Evolutionary conservation across 2,113 vertebrate species (phyloP).

Genomic region (Sitta europaea): DNA sequence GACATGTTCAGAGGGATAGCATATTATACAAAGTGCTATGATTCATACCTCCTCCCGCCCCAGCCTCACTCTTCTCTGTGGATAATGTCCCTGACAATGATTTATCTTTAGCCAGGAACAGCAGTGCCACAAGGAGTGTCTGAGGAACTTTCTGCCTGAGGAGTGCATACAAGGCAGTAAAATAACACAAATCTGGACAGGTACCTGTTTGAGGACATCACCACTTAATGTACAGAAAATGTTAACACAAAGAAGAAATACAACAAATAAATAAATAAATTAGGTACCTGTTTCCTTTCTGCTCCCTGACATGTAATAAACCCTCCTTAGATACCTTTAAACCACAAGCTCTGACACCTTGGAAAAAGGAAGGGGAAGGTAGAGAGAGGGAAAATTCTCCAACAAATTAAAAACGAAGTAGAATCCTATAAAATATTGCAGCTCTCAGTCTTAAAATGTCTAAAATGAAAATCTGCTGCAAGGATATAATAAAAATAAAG

Average conservation of each 20-base stretch:
- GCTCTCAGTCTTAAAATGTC: not conserved
- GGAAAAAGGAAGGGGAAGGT: not conserved
- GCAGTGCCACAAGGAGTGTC: not conserved
- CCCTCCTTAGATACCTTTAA: not conserved
- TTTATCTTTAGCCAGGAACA: not conserved
- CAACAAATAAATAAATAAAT: not conserved
- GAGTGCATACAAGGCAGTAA: not conserved
- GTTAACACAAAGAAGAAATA: not conserved
- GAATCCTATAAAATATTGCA: not conserved
- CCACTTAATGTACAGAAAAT: not conserved
- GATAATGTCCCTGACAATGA: not conserved
- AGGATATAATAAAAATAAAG: constrained; percentile 6
- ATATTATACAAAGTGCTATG: not conserved
- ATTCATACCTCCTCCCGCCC: not conserved
- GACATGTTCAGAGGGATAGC: not conserved
- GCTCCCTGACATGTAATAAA: not conserved
- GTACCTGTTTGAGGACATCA: not conserved
- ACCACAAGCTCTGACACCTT: not conserved
- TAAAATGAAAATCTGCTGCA: constrained; percentile 19
- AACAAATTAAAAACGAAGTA: not conserved
- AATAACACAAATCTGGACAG: not conserved
- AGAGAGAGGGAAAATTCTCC: not conserved
- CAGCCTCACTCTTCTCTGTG: not conserved
- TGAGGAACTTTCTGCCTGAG: not conserved
- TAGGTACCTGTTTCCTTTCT: not conserved